Conservation (phyloP, 2,888 invertebrate genomes). For the Calameuta filiformis region DNA sequence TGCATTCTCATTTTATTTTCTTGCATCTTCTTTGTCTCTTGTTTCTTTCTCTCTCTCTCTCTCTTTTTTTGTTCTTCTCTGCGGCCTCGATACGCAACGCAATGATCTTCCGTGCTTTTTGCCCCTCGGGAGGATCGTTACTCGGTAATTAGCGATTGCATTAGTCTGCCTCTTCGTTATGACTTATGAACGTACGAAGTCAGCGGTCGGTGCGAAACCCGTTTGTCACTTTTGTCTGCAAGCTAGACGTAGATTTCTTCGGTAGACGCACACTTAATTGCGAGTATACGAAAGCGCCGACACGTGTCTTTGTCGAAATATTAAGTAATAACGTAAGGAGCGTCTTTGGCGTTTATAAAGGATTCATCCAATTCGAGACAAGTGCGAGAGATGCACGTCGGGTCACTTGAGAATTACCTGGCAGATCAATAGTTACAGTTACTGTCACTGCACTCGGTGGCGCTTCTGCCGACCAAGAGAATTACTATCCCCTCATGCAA, state of each 20-base stretch:
- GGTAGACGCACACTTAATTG: neutral
- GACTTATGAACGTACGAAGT: neutral
- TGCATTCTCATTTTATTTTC: neutral
- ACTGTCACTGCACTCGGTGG: slow-evolving; percentile 1
- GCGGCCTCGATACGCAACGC: slow-evolving; percentile 14
- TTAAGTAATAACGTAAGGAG: no score
- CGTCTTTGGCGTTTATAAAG: no score
- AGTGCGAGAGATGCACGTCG: no score
- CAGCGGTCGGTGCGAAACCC: neutral
- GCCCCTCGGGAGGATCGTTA: slow-evolving; percentile 34
- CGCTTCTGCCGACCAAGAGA: neutral
- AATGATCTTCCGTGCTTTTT: slow-evolving; percentile 20
- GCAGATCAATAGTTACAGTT: slow-evolving; percentile 19
- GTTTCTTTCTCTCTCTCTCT: neutral
- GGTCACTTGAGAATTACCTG: slow-evolving; percentile 23
- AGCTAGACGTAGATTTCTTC: neutral
- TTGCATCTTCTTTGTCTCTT: neutral
- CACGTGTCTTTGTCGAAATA: neutral
- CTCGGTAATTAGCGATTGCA: slow-evolving; percentile 43
- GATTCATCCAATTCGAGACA: no score
- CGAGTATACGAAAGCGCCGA: no score
- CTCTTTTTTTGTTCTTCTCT: neutral
- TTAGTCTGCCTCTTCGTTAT: slow-evolving; percentile 19
- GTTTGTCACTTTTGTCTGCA: neutral
- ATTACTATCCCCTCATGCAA: slow-evolving; percentile 23